Percentiles rank a stretch among this genome's conserved stretches.
Evolutionary conservation across 2,797 vertebrate species (phyloP).

Genomic region (Carcharodon carcharias): DNA sequence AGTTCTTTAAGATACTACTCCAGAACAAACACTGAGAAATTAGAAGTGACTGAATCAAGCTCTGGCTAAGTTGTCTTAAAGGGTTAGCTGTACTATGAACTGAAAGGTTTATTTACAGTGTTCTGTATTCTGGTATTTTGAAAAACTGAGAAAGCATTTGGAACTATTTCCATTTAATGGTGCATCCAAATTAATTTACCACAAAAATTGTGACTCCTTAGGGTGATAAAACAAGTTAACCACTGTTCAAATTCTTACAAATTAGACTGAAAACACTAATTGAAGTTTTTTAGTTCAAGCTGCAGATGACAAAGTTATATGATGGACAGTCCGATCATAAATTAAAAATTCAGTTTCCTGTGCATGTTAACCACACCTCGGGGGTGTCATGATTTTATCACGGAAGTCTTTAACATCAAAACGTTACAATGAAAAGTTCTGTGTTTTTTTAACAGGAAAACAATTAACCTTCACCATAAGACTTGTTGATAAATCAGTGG

Average conservation of each 20-base stretch:
- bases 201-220: background rate
- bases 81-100: conserved; percentile 2
- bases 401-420: no score
- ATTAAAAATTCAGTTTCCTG: background rate
- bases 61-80: background rate
- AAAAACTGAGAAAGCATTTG: background rate
- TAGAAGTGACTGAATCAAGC: background rate
- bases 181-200: background rate
- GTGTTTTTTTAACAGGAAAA: no score
- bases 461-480: no score
- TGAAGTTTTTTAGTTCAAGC: background rate
- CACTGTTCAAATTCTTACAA: background rate
- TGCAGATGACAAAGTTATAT: background rate
- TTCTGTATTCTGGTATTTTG: no score
- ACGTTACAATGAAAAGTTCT: no score
- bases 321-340: background rate
- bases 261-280: background rate
- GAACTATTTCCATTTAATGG: background rate
- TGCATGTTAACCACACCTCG: background rate
- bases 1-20: conserved; percentile 49
- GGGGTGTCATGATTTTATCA: background rate
- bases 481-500: no score
- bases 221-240: background rate
- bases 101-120: background rate
- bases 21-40: conserved; percentile 51